phyloP scores from a whole-genome alignment of 2,797 vertebrate species.

The Acropternis orthonyx region DNA sequence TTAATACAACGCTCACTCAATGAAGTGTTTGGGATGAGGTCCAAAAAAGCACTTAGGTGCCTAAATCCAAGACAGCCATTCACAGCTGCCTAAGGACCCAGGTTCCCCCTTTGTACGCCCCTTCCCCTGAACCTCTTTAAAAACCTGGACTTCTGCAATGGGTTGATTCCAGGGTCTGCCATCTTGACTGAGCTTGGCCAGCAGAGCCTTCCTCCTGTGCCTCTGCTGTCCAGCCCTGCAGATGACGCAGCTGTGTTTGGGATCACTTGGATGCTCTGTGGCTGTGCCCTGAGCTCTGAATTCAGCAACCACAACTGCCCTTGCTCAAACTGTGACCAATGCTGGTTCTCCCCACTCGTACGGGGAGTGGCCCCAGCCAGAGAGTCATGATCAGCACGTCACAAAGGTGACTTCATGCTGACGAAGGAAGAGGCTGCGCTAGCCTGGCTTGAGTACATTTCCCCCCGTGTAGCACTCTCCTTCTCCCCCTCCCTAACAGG shows the following conservation, averaged over 20 bases:
- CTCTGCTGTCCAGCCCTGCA: not conserved
- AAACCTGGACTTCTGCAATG: not conserved
- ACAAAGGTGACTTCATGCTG: not conserved
- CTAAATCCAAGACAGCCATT: slow-evolving; percentile 38
- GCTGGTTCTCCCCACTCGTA: not conserved
- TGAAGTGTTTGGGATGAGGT: slow-evolving; percentile 59
- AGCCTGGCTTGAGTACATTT: not conserved
- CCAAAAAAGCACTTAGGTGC: slow-evolving; percentile 54
- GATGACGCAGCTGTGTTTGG: not conserved
- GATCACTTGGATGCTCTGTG: not conserved
- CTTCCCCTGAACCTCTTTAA: not conserved
- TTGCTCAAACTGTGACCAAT: not conserved
- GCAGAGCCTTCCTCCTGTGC: not conserved
- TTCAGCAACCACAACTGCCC: not conserved
- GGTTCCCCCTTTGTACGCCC: not conserved
- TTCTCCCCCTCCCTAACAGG: not conserved
- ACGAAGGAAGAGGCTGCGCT: not conserved
- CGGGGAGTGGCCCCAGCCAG: not conserved
- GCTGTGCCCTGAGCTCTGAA: not conserved
- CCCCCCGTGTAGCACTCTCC: not conserved
- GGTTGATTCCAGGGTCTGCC: not conserved
- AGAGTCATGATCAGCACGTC: not conserved
- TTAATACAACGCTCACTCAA: slow-evolving; percentile 51
- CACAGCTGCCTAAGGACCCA: slow-evolving; percentile 35
- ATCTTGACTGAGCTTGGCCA: not conserved